Percentiles rank a stretch among this genome's conserved stretches.
These are phyloP conservation scores for Papilio demoleus DNA, from an alignment of 2,888 invertebrate genomes.

Conservation along the genomic window DNA sequence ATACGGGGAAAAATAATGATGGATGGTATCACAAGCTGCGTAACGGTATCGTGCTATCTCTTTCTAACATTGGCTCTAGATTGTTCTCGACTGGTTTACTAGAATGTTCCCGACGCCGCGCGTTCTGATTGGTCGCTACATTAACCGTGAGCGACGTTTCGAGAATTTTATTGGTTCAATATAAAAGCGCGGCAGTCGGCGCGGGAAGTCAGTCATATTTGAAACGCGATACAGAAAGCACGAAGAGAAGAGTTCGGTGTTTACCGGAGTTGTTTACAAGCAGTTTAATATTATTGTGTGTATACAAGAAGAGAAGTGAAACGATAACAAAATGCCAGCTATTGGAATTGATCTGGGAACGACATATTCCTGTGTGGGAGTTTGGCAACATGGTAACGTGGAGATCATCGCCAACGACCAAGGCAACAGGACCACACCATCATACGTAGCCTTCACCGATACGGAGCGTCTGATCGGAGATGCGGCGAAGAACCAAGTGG, in stretches of 20 bases:
- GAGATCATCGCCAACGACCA: conserved; percentile 95
- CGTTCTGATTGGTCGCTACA: conserved; percentile 56
- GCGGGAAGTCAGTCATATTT: conserved; percentile 43
- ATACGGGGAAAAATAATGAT: neutral
- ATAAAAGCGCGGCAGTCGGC: conserved; percentile 36
- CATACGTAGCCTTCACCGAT: conserved; percentile 94
- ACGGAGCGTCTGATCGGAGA: conserved; percentile 93
- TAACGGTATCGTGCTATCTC: neutral
- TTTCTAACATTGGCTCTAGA: neutral
- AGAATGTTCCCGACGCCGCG: conserved; percentile 51
- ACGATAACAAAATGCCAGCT: conserved; percentile 64
- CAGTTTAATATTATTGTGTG: conserved; percentile 30
- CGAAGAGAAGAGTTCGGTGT: conserved; percentile 31
- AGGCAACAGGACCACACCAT: conserved; percentile 94
- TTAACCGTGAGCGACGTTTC: conserved; percentile 60
- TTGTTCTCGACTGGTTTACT: conserved; percentile 45
- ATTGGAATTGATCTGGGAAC: conserved; percentile 89
- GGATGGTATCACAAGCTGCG: neutral
- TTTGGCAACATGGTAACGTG: conserved; percentile 92
- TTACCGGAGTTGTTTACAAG: conserved; percentile 41
- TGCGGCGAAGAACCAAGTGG: conserved; percentile 93
- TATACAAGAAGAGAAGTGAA: conserved; percentile 33
- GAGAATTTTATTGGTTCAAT: conserved; percentile 55
- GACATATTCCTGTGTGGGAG: conserved; percentile 93
- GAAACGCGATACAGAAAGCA: conserved; percentile 36